Evolutionary conservation across 2,888 invertebrate genomes (phyloP).

Genomic region (Scaeva pyrastri): DNA sequence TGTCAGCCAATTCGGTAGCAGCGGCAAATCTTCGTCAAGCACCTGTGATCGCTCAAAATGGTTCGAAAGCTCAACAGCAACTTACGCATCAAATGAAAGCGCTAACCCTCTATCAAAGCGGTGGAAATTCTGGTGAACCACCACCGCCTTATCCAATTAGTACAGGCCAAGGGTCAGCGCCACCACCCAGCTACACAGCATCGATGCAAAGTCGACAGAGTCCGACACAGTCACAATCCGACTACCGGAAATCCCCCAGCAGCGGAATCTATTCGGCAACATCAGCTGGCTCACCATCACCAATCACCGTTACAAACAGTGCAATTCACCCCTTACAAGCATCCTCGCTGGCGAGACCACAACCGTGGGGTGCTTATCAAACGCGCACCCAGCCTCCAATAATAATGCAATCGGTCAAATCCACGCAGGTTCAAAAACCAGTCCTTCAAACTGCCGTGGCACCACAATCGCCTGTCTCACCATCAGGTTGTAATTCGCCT

Average conservation of each 20-base stretch:
- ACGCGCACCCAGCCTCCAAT: constrained; percentile 96
- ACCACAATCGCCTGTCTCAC: constrained; percentile 91
- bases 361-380: constrained; percentile 93
- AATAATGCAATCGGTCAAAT: constrained; percentile 98
- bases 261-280: constrained; percentile 94
- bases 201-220: constrained; percentile 95
- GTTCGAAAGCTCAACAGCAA: constrained; percentile 93
- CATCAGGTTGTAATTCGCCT: constrained; percentile 84
- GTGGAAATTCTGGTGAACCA: constrained; percentile 86
- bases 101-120: constrained; percentile 89
- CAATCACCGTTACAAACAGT: constrained; percentile 89
- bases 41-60: constrained; percentile 93
- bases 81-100: constrained; percentile 95
- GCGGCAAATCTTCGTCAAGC: constrained; percentile 84
- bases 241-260: constrained; percentile 93
- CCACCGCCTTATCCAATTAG: constrained; percentile 88
- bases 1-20: constrained; percentile 78
- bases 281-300: constrained; percentile 93
- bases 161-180: constrained; percentile 84
- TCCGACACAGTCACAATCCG: constrained; percentile 91
- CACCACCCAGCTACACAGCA: constrained; percentile 92
- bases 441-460: constrained; percentile 97
- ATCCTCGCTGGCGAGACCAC: constrained; percentile 86
- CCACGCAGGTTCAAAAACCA: constrained; percentile 97
- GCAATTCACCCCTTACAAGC: constrained; percentile 86